Evolutionary conservation across 2,888 invertebrate genomes (phyloP).

Genomic region (Biston stratarius): DNA sequence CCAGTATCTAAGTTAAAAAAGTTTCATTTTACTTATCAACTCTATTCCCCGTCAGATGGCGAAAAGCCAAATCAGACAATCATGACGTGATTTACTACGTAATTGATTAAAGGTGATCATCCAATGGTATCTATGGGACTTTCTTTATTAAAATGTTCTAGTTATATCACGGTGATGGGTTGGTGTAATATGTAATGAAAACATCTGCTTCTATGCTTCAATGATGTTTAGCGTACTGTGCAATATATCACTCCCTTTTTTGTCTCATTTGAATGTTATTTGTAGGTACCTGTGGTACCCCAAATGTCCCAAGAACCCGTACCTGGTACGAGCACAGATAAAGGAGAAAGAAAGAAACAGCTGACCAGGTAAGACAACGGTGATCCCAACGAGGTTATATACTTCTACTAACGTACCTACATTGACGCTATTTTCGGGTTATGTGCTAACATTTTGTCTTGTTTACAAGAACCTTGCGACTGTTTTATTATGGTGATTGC

Average conservation of each 20-base stretch:
- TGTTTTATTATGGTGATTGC: too few species aligned
- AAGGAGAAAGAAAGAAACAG: conserved; percentile 62
- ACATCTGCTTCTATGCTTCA: neutral
- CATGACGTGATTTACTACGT: neutral
- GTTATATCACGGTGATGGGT: neutral
- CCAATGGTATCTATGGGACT: neutral
- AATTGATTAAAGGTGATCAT: neutral
- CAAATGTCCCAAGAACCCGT: conserved; percentile 35
- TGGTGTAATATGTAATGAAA: neutral
- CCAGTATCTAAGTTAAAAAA: too few species aligned
- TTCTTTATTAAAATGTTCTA: neutral
- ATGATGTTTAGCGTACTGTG: neutral
- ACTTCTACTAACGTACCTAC: neutral
- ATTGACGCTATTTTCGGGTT: neutral
- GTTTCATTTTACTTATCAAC: too few species aligned
- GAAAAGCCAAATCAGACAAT: neutral
- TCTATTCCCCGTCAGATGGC: too few species aligned
- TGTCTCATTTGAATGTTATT: conserved; percentile 18
- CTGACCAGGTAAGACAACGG: conserved; percentile 57
- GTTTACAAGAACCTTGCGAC: neutral
- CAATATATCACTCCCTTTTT: neutral
- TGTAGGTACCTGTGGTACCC: conserved; percentile 23
- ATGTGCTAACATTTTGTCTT: neutral
- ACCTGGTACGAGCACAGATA: conserved; percentile 53
- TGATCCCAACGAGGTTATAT: neutral